Base-by-base conservation (phyloP, 2,888 invertebrate species). In the Athalia rosae region DNA sequence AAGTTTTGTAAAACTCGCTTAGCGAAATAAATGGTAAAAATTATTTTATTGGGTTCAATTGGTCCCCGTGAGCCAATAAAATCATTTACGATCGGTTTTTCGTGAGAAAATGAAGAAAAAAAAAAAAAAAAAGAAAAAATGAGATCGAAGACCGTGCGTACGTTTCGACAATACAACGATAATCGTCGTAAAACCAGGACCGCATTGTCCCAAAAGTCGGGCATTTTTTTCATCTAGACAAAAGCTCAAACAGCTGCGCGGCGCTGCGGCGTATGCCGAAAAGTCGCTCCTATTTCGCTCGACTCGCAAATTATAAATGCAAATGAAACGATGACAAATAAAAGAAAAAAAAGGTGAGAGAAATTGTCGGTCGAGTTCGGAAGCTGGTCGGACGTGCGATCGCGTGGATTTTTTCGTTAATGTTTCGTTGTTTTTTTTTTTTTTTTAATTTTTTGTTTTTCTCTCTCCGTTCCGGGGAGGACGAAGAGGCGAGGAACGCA, bases 41-140 rank as follows among this genome's bases (percentile, higher is more conserved):
- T 47, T 58, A 5, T 62, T 74, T 74, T 74, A 74, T 74, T 74
- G 62, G 62, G 53, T 41, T 74, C 74, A 74, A 61, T 74, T 61
- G 3, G 61, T 28, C 48, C 28, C 74, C 11, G 11, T 6, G 6
- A n/a, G 13, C 43, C 8, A 45, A 28, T 28, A 28, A 28, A 28
- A 28, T 28, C 28, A 28, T 28, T 28, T 28, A 28, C 28, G 28
- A 28, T 28, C 9, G 50, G 4, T 74, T 50, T 61, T 62, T 62
- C 13, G 48, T 28, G 15, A 61, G 48, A 74, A 11, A 28, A n/a
- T n/a, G n/a, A n/a, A n/a, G n/a, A 48, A 48, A 74, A 28, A 28
- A 28, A 2, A 28, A 28, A 28, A 28, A 28, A n/a, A n/a, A n/a
- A n/a, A n/a, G n/a, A n/a, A n/a, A 28, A 28, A 28, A 0, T 28